phyloP scores from a whole-genome alignment of 2,113 vertebrate genomes.

The Trogon surrucura region DNA sequence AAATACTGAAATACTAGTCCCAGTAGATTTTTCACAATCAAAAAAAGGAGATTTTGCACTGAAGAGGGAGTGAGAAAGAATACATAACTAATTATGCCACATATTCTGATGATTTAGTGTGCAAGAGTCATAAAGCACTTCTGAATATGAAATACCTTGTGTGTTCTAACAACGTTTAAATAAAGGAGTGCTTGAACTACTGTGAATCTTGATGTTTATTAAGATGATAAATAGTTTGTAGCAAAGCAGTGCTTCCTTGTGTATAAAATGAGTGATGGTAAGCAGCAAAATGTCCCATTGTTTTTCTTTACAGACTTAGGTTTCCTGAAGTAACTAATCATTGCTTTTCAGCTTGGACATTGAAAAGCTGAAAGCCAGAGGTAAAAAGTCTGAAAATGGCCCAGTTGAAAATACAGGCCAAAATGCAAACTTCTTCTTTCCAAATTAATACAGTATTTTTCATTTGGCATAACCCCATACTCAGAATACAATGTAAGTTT shows the following conservation, averaged over 20 bases:
- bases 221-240: not conserved
- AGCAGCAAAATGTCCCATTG: not conserved
- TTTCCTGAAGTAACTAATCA: not conserved
- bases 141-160: not conserved
- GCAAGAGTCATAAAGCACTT: not conserved
- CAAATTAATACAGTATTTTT: not conserved
- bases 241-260: not conserved
- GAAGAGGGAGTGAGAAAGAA: not conserved
- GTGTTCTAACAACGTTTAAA: not conserved
- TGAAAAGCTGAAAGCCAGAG: not conserved
- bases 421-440: not conserved
- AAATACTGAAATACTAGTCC: not conserved
- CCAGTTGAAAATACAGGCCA: not conserved
- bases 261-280: not conserved
- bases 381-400: not conserved
- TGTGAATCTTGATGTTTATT: not conserved
- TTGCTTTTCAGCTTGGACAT: not conserved
- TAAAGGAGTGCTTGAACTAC: not conserved
- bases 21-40: not conserved
- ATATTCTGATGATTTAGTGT: not conserved
- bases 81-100: not conserved
- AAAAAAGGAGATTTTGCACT: not conserved
- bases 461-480: not conserved
- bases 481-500: not conserved
- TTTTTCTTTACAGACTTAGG: not conserved